Conservation (phyloP, 1,140 invertebrate genomes). For the Eriocheir sinensis region DNA sequence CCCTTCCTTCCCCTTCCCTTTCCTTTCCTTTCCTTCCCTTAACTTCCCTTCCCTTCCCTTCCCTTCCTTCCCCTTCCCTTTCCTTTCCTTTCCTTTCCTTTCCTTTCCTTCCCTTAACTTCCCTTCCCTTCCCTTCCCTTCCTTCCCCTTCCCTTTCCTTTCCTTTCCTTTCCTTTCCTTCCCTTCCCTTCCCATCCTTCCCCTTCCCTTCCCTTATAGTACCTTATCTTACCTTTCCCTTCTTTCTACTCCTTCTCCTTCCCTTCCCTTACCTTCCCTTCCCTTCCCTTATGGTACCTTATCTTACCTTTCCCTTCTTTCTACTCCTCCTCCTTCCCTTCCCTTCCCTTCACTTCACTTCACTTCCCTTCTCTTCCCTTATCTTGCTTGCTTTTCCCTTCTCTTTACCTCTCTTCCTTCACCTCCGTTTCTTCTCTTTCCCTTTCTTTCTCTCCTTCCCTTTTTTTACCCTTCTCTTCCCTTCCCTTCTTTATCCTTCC, state of each 20-base stretch:
- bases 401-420: background rate
- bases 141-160: background rate
- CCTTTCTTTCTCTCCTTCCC: background rate
- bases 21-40: background rate
- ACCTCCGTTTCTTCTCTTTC: background rate
- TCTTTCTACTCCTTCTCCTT: constrained; percentile 12
- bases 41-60: background rate
- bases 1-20: background rate
- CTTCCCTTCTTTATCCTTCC: background rate
- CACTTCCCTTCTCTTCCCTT: background rate
- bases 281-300: background rate
- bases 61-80: background rate
- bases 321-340: background rate
- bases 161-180: background rate
- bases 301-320: background rate
- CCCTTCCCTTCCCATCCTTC: background rate
- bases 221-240: too few relatives aligned
- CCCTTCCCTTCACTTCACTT: background rate
- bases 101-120: background rate
- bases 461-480: background rate
- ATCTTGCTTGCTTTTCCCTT: background rate
- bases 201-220: background rate
- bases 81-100: background rate
- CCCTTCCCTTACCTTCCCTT: background rate
- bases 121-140: background rate